Percentiles rank a stretch among this genome's conserved stretches.
Evolutionary conservation across 2,797 vertebrate genomes (phyloP).

Genomic region (Morelia viridis): DNA sequence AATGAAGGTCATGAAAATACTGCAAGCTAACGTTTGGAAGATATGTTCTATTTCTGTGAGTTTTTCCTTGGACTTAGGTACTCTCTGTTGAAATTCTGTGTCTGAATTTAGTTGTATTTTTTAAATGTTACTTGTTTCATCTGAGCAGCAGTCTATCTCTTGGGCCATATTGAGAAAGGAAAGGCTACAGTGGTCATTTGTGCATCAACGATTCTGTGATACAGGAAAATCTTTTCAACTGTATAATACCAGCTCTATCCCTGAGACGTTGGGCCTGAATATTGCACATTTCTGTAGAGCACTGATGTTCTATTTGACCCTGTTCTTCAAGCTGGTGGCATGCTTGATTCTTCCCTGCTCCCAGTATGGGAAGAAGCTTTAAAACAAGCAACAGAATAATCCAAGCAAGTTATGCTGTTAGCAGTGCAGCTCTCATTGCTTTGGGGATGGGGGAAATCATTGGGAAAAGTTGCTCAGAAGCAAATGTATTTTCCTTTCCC

Average conservation of each 20-base stretch:
- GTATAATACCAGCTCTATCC: neutral
- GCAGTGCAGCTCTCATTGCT: neutral
- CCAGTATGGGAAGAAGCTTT: neutral
- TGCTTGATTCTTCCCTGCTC: neutral
- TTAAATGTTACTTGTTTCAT: neutral
- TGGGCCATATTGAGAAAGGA: neutral
- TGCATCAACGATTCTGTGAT: neutral
- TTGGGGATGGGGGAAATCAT: neutral
- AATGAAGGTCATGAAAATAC: neutral
- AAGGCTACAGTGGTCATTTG: neutral
- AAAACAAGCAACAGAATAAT: neutral
- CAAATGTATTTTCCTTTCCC: constrained; percentile 29
- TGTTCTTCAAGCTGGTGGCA: neutral
- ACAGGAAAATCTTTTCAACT: constrained; percentile 9
- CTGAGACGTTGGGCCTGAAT: neutral
- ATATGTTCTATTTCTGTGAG: neutral
- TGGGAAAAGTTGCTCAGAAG: constrained; percentile 14
- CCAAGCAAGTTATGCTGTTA: neutral
- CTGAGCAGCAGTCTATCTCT: neutral
- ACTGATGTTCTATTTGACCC: neutral
- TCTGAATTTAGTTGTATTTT: neutral
- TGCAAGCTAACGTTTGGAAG: neutral
- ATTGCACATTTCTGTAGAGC: neutral
- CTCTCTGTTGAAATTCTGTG: neutral
- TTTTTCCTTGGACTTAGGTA: neutral